Conservation (phyloP, 2,113 vertebrate species). For the Cathartes aura region DNA sequence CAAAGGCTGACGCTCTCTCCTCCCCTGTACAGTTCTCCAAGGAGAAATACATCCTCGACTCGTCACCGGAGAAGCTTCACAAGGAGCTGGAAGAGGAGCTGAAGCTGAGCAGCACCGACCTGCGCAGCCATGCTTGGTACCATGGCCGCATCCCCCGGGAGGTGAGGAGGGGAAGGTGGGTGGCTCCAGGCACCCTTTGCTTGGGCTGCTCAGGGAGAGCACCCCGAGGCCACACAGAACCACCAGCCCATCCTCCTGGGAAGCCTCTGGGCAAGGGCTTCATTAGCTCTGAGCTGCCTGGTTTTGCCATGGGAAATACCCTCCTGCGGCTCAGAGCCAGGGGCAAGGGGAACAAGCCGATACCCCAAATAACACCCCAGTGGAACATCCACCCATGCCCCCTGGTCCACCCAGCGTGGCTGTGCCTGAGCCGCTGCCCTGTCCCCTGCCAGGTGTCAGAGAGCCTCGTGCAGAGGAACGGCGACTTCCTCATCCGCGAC, state of each 20-base stretch:
- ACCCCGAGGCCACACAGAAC: not conserved
- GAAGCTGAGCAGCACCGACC: slow-evolving; percentile 91
- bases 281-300: not conserved
- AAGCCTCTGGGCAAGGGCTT: not conserved
- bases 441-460: slow-evolving; percentile 85
- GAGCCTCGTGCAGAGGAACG: slow-evolving; percentile 89
- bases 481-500: slow-evolving; percentile 94
- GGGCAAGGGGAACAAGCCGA: not conserved
- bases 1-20: not conserved
- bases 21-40: slow-evolving; percentile 90
- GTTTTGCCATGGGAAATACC: not conserved
- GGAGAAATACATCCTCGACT: slow-evolving; percentile 97
- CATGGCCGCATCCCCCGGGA: slow-evolving; percentile 95
- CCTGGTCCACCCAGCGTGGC: fast-evolving
- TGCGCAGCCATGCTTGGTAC: slow-evolving; percentile 98
- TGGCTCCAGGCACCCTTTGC: not conserved
- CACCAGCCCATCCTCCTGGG: not conserved
- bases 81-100: slow-evolving; percentile 97
- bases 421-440: not conserved
- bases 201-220: not conserved
- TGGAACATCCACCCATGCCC: too few relatives aligned
- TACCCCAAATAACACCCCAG: not conserved
- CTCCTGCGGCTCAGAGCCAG: not conserved
- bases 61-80: slow-evolving; percentile 93
- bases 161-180: slow-evolving; percentile 75